phyloP scores from a whole-genome alignment of 2,888 invertebrate genomes.

The Sesia apiformis region DNA sequence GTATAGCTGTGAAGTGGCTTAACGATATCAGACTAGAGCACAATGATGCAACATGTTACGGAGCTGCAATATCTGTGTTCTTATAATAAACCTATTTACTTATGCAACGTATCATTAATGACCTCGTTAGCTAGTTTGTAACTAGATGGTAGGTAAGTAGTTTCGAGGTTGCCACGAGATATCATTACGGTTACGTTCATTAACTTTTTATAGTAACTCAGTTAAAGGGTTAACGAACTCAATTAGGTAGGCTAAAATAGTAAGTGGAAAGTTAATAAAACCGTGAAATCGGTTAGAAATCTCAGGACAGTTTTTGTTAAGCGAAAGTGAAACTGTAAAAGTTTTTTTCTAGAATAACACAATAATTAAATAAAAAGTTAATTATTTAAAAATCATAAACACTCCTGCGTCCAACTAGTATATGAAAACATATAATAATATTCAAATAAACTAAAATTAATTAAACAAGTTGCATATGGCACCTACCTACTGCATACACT shows the following conservation, averaged over 20 bases:
- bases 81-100: not conserved
- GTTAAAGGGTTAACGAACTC: not conserved
- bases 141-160: not conserved
- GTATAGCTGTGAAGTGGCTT: no score
- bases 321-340: slow-evolving; percentile 11
- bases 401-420: no score
- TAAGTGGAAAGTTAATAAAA: slow-evolving; percentile 5
- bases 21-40: no score
- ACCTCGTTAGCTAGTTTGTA: not conserved
- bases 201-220: not conserved
- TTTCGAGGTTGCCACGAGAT: not conserved
- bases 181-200: not conserved
- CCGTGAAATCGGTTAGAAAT: slow-evolving; percentile 31
- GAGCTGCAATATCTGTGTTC: not conserved
- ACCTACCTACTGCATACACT: no score
- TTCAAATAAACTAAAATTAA: no score
- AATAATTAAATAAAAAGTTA: no score
- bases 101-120: not conserved
- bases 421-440: no score
- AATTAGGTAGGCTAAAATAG: not conserved
- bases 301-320: slow-evolving; percentile 10
- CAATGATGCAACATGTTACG: not conserved
- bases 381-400: no score
- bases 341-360: no score
- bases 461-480: no score